Evolutionary conservation across 2,797 vertebrate genomes (phyloP).

Genomic region (Hyperoplus immaculatus): DNA sequence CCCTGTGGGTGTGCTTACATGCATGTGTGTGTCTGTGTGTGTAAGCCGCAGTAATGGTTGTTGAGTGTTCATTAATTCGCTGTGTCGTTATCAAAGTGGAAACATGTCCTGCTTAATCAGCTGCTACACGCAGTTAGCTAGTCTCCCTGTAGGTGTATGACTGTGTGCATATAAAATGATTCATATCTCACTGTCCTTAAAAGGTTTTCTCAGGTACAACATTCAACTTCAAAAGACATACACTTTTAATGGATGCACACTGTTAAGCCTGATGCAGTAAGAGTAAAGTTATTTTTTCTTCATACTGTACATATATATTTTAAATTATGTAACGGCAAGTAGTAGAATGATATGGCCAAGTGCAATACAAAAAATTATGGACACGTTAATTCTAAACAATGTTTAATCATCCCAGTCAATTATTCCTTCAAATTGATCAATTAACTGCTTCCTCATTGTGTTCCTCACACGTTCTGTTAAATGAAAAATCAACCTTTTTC

Average conservation of each 20-base stretch:
- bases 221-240: neutral
- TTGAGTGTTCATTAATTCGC: constrained; percentile 24
- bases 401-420: too few relatives aligned
- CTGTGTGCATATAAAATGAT: constrained; percentile 8
- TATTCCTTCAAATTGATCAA: neutral
- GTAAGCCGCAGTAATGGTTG: neutral
- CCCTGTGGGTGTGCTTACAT: too few relatives aligned
- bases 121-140: constrained; percentile 1
- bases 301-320: neutral
- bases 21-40: too few relatives aligned
- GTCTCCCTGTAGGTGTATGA: constrained; percentile 11
- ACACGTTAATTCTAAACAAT: neutral
- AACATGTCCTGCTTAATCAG: constrained; percentile 40
- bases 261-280: neutral
- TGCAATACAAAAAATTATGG: neutral
- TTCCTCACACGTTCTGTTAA: neutral
- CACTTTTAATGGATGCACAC: neutral
- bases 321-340: neutral
- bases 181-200: neutral
- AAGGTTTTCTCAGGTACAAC: neutral
- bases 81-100: constrained; percentile 20
- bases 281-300: neutral
- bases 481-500: neutral
- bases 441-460: neutral
- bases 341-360: neutral